Conservation (phyloP, 2,888 invertebrate genomes). For the Epistrophe eligans region DNA sequence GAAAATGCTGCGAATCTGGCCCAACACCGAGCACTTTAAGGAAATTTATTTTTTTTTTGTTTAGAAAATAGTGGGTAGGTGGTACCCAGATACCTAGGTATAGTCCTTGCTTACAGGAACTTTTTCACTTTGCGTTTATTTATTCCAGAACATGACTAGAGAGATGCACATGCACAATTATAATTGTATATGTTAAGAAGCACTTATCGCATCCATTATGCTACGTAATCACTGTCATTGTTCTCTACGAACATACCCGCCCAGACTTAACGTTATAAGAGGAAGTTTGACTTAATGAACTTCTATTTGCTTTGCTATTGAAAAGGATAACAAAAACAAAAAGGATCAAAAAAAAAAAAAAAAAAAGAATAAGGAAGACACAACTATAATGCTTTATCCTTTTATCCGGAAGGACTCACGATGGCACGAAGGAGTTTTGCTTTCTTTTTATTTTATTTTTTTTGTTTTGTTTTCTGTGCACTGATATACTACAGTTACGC, state of each 20-base stretch:
- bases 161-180: constrained; percentile 68
- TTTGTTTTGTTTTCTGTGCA: constrained; percentile 14
- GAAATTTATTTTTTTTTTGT: not conserved
- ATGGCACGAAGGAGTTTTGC: constrained; percentile 33
- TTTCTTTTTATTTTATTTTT: not conserved
- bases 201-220: constrained; percentile 72
- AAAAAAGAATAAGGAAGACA: constrained; percentile 30
- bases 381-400: constrained; percentile 46
- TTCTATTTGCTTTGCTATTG: constrained; percentile 68
- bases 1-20: constrained; percentile 5
- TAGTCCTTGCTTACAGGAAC: constrained; percentile 3
- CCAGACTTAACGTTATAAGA: constrained; percentile 21
- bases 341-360: not conserved
- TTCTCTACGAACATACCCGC: constrained; percentile 41
- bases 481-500: constrained; percentile 51
- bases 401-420: constrained; percentile 64
- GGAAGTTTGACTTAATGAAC: constrained; percentile 74
- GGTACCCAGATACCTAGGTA: no score
- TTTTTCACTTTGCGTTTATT: constrained; percentile 11
- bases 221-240: constrained; percentile 69
- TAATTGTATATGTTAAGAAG: constrained; percentile 65
- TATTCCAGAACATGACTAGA: constrained; percentile 19
- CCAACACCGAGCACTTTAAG: constrained; percentile 17
- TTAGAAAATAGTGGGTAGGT: not conserved
- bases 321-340: constrained; percentile 23